Conservation (phyloP, 2,888 invertebrate genomes). For the Graphium colonna region DNA sequence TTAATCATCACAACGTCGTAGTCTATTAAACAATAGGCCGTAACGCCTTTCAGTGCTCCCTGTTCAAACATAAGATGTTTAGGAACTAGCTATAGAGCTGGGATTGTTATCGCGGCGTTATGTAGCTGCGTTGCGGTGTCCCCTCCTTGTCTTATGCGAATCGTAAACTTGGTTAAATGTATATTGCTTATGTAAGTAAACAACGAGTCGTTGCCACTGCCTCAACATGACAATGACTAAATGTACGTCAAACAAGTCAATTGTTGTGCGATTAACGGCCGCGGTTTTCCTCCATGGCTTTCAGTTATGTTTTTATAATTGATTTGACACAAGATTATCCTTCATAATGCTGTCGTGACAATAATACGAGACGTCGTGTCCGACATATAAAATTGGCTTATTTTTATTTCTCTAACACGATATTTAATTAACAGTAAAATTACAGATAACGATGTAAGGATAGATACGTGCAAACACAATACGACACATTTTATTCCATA, state of each 20-base stretch:
- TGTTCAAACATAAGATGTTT: constrained; percentile 38
- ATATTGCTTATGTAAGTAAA: constrained; percentile 11
- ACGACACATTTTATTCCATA: background rate
- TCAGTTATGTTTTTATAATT: constrained; percentile 27
- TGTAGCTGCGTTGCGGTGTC: background rate
- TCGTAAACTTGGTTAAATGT: constrained; percentile 10
- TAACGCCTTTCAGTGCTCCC: constrained; percentile 38
- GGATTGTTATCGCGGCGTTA: constrained; percentile 12
- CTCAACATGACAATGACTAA: constrained; percentile 18
- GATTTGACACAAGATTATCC: constrained; percentile 29
- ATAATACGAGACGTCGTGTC: constrained; percentile 21
- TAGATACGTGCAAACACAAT: background rate
- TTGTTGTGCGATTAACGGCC: constrained; percentile 24
- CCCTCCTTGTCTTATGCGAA: constrained; percentile 11
- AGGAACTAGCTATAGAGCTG: constrained; percentile 26
- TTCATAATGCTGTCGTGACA: constrained; percentile 21
- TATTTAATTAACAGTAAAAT: constrained; percentile 7
- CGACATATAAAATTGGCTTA: constrained; percentile 17
- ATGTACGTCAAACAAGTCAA: constrained; percentile 10
- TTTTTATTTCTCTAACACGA: constrained; percentile 11
- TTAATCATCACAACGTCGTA: constrained; percentile 40
- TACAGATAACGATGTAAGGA: background rate
- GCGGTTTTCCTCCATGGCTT: constrained; percentile 25
- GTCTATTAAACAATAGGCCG: constrained; percentile 47
- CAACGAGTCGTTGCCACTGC: constrained; percentile 7